phyloP scores from a whole-genome alignment of 2,888 invertebrate genomes.

The Macrophya annulata region DNA sequence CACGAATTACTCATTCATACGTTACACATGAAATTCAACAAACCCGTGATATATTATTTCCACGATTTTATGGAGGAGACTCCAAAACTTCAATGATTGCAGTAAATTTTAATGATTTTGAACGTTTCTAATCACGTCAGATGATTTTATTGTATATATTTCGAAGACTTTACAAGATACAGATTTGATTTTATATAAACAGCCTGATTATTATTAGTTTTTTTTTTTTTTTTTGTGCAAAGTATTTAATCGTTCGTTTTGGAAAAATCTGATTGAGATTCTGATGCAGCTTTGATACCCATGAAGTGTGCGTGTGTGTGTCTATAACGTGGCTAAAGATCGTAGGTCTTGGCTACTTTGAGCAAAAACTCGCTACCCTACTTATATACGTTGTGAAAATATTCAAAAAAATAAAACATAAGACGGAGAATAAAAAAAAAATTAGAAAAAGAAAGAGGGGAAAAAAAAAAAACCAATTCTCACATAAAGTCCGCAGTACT shows the following conservation, averaged over 20 bases:
- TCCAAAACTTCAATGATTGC: background rate
- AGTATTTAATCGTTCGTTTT: background rate
- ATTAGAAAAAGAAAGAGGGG: background rate
- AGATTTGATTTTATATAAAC: too few species aligned
- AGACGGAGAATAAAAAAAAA: too few species aligned
- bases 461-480: background rate
- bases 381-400: background rate
- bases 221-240: background rate
- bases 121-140: background rate
- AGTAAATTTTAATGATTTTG: too few species aligned
- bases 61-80: background rate
- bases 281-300: background rate
- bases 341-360: background rate
- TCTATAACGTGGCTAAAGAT: background rate
- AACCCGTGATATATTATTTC: too few species aligned
- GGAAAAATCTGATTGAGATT: background rate
- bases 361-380: slow-evolving; percentile 4
- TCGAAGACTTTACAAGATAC: too few species aligned
- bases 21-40: too few species aligned
- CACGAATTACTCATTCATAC: background rate
- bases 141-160: background rate
- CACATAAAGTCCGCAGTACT: background rate
- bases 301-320: background rate
- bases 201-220: background rate
- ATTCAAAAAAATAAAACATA: background rate